These are phyloP conservation scores for Harmothoe impar DNA, from an alignment of 2,888 invertebrate species.

Conservation along the genomic window DNA sequence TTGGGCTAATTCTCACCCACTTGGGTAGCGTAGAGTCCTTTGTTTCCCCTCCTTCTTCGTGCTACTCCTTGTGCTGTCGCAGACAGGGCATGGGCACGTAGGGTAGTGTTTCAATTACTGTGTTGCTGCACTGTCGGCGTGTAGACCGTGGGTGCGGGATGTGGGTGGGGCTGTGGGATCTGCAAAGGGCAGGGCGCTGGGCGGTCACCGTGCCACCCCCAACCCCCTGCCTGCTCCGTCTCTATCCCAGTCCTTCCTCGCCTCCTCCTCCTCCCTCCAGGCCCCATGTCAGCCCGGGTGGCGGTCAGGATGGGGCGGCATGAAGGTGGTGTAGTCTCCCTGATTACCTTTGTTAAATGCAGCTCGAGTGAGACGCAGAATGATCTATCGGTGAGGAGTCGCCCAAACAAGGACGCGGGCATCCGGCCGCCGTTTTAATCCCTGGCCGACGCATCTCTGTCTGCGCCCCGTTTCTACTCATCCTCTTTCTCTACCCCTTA, in stretches of 20 bases:
- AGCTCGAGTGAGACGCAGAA: constrained; percentile 8
- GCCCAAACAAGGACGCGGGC: constrained; percentile 28
- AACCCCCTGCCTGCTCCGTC: no score
- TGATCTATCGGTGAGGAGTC: constrained; percentile 27
- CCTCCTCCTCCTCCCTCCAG: no score
- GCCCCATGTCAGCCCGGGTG: no score
- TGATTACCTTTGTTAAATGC: constrained; percentile 49
- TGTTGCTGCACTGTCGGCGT: background rate
- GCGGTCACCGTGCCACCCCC: background rate
- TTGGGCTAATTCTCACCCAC: constrained; percentile 46
- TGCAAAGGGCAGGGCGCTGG: background rate
- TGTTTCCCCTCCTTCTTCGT: constrained; percentile 19
- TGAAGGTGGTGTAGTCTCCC: constrained; percentile 12
- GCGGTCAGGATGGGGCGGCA: background rate
- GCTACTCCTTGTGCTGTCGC: background rate
- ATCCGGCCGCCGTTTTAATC: constrained; percentile 42
- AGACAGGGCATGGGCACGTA: background rate
- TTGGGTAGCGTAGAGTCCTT: constrained; percentile 29
- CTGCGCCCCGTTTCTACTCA: background rate
- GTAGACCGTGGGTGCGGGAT: background rate
- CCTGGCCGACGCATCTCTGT: background rate
- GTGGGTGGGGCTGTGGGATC: constrained; percentile 1
- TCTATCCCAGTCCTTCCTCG: no score
- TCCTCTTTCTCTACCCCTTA: background rate
- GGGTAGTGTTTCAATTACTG: constrained; percentile 9